Evolutionary conservation across 2,888 invertebrate genomes (phyloP), one percentile per base, ranked within the genome.

Genomic region (Pemphredon lugubris): DNA sequence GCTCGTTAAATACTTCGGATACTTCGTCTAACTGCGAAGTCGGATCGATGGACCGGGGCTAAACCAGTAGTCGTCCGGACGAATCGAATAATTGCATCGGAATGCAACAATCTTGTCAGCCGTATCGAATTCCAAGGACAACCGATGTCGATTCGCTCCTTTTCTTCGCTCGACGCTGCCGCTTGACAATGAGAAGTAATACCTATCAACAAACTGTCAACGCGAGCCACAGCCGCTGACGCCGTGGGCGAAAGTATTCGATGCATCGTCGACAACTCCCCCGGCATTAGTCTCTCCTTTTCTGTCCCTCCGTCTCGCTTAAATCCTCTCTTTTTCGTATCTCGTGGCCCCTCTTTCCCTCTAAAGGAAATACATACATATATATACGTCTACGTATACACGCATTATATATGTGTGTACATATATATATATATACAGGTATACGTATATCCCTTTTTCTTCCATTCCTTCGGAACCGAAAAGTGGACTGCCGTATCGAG

Each of bases 401-500:
- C n/a, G n/a, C n/a, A n/a, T n/a, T n/a, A n/a, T n/a, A n/a, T n/a
- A n/a, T n/a, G n/a, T n/a, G n/a, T n/a, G n/a, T n/a, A n/a, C n/a
- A n/a, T n/a, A n/a, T n/a, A n/a, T n/a, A n/a, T n/a, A n/a, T n/a
- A n/a, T n/a, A n/a, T n/a, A n/a, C n/a, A n/a, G n/a, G n/a, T n/a
- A n/a, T n/a, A n/a, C n/a, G n/a, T n/a, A n/a, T n/a, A n/a, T n/a
- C n/a, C 40, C 55, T 51, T 55, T 59, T 51, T 37, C 39, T 47
- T 39, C 9, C 2, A 39, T 34, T 59, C 16, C 51, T 50, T 20
- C 40, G 48, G n/a, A 37, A 51, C 48, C 64, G 72, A 72, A 73
- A 69, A 65, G 63, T 51, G 64, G 66, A 64, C 60, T 66, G 61
- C 58, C 73, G 82, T 83, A 83, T 80, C 79, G 74, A 81, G 44